Conservation (phyloP, 2,888 invertebrate species). For the Dicyrtomina minuta region DNA sequence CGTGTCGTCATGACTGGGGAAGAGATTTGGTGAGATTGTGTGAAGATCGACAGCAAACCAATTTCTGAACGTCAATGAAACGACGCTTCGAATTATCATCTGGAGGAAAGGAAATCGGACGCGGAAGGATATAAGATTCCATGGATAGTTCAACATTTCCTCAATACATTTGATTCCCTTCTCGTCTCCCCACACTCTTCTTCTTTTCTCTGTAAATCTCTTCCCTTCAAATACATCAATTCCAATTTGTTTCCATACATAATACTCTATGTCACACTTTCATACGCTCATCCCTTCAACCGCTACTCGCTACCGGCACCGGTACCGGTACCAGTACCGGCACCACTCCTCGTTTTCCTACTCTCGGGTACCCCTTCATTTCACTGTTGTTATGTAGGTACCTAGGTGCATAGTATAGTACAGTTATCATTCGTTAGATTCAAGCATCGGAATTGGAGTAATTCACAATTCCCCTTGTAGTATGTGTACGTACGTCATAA, state of each 20-base stretch:
- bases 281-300: not conserved
- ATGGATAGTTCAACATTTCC: slow-evolving; percentile 14
- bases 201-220: not conserved
- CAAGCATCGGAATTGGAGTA: too few relatives aligned
- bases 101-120: slow-evolving; percentile 35
- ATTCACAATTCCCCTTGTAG: too few relatives aligned
- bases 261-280: not conserved
- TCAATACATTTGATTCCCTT: not conserved
- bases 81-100: slow-evolving; percentile 45
- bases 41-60: slow-evolving; percentile 47
- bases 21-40: slow-evolving; percentile 24
- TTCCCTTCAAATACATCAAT: slow-evolving; percentile 18
- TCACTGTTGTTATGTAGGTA: not conserved
- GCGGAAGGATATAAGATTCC: slow-evolving; percentile 16
- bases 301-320: not conserved
- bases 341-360: not conserved
- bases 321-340: not conserved
- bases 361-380: not conserved
- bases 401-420: not conserved
- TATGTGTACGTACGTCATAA: too few relatives aligned
- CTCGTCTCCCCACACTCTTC: slow-evolving; percentile 9
- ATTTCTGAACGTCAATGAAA: slow-evolving; percentile 47
- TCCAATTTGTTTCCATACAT: slow-evolving; percentile 2
- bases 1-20: slow-evolving; percentile 9
- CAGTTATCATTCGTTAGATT: too few relatives aligned